Conservation (phyloP, 2,888 invertebrate species). For the Gasteruption jaculator region DNA sequence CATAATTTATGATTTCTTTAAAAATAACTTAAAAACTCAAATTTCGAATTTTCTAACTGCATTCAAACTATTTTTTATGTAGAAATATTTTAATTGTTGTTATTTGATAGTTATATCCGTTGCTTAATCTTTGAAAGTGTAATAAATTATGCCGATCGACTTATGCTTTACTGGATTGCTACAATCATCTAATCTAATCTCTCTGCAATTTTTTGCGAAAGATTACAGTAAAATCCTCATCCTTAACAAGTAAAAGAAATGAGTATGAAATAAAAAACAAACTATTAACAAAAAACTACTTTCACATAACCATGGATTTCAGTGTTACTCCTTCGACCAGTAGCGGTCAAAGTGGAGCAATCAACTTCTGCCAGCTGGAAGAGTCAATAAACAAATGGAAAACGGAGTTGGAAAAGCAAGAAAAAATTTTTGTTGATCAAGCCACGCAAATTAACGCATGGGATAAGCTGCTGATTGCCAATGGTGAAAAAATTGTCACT, state of each 20-base stretch:
- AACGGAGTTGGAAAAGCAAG: constrained; percentile 86
- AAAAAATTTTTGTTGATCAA: constrained; percentile 87
- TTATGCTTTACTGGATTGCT: too few species aligned
- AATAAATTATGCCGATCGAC: too few species aligned
- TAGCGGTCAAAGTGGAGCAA: constrained; percentile 50
- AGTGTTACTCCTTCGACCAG: constrained; percentile 43
- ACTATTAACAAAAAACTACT: too few species aligned
- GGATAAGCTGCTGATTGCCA: constrained; percentile 85
- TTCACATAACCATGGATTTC: constrained; percentile 13
- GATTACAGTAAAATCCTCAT: not conserved
- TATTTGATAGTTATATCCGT: too few species aligned
- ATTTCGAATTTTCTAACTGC: constrained; percentile 1
- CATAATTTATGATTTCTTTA: not conserved
- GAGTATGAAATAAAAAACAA: too few species aligned
- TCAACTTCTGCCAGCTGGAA: constrained; percentile 83
- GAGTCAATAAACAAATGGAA: constrained; percentile 95
- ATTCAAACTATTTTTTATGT: too few species aligned
- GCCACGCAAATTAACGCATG: constrained; percentile 94
- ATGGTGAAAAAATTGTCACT: constrained; percentile 88
- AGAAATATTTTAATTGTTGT: too few species aligned
- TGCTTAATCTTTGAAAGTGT: too few species aligned
- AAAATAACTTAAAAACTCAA: constrained; percentile 2
- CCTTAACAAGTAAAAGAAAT: not conserved
- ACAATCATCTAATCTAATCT: too few species aligned
- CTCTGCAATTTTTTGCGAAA: constrained; percentile 6